These are phyloP conservation scores for Hypsibius dujardini DNA, from an alignment of 1,140 invertebrate species.

Conservation along the genomic window DNA sequence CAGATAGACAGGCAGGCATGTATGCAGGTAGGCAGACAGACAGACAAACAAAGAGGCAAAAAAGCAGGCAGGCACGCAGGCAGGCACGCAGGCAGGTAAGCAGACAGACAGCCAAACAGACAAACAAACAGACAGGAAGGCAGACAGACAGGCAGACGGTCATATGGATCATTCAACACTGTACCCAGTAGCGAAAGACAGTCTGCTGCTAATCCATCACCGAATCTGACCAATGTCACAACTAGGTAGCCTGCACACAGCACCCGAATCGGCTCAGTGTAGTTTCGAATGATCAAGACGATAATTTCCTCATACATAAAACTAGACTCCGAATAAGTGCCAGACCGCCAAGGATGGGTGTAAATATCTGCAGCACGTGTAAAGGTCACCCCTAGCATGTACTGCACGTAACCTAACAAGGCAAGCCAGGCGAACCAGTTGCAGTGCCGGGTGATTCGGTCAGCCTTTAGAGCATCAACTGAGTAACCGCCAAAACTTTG, in stretches of 20 bases:
- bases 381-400: not conserved
- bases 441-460: not conserved
- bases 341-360: not conserved
- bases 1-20: too few species aligned
- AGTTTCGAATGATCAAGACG: not conserved
- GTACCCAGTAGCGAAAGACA: not conserved
- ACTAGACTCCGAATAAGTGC: not conserved
- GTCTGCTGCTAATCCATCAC: not conserved
- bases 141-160: not conserved
- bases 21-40: too few species aligned
- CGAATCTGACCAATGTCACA: not conserved
- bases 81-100: too few species aligned
- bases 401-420: not conserved
- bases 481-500: not conserved
- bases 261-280: not conserved
- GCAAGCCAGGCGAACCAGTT: not conserved
- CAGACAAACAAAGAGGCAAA: too few species aligned
- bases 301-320: not conserved
- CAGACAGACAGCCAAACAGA: too few species aligned
- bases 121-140: too few species aligned
- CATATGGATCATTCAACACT: not conserved
- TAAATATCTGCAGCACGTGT: not conserved
- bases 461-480: not conserved
- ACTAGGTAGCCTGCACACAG: not conserved
- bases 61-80: too few species aligned